phyloP scores from a whole-genome alignment of 1,140 invertebrate genomes.

The Belonocnema kinseyi region DNA sequence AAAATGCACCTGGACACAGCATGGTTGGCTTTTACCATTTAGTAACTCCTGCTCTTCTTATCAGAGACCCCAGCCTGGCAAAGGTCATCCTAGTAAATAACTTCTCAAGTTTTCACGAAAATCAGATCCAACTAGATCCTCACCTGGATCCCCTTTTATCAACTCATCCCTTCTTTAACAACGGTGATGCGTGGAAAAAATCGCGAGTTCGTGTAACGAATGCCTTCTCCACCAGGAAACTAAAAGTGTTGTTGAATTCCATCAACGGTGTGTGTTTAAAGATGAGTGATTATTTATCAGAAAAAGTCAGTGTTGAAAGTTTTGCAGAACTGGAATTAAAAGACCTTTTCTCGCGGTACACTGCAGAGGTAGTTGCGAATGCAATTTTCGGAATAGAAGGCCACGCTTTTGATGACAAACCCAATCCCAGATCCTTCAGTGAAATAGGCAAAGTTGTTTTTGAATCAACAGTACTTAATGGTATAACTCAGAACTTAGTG shows the following conservation, averaged over 20 bases:
- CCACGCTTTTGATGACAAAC: slow-evolving; percentile 44
- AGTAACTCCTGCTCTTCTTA: slow-evolving; percentile 49
- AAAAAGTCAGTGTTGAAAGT: slow-evolving; percentile 11
- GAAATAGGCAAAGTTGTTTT: slow-evolving; percentile 53
- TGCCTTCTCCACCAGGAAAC: slow-evolving; percentile 47
- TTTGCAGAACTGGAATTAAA: slow-evolving; percentile 59
- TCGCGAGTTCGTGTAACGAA: slow-evolving; percentile 38
- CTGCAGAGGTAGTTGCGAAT: slow-evolving; percentile 73
- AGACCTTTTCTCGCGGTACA: slow-evolving; percentile 68
- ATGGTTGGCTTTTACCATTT: slow-evolving; percentile 60
- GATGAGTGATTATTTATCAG: slow-evolving; percentile 42
- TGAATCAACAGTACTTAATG: neutral
- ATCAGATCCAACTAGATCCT: slow-evolving; percentile 34
- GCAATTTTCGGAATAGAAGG: slow-evolving; percentile 72
- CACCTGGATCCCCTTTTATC: slow-evolving; percentile 50
- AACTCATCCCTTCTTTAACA: slow-evolving; percentile 60
- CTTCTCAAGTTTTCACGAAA: slow-evolving; percentile 58
- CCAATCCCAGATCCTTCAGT: slow-evolving; percentile 33
- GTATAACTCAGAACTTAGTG: slow-evolving; percentile 6
- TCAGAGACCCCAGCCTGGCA: slow-evolving; percentile 62
- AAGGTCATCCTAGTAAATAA: slow-evolving; percentile 50
- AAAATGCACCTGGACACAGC: slow-evolving; percentile 36
- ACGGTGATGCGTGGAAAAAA: slow-evolving; percentile 49
- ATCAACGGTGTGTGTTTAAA: slow-evolving; percentile 42
- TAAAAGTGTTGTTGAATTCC: slow-evolving; percentile 39